These are phyloP conservation scores for Potorous gilbertii DNA, from an alignment of 2,797 vertebrate genomes.

Conservation along the genomic window DNA sequence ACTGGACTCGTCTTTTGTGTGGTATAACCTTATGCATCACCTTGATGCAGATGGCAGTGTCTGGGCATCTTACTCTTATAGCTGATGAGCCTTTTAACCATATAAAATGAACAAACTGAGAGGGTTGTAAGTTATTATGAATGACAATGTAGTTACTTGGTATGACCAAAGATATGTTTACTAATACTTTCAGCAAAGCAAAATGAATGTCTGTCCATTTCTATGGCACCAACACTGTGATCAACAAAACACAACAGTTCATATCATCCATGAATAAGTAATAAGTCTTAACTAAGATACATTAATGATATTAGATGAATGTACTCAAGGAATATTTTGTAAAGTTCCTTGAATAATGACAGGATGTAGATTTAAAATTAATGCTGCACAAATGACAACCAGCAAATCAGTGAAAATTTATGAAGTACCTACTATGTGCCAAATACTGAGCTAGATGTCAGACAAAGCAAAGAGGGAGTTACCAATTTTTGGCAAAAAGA, in stretches of 20 bases:
- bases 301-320: constrained; percentile 25
- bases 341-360: background rate
- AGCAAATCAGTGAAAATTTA: background rate
- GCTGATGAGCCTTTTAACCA: background rate
- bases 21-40: background rate
- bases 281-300: constrained; percentile 33
- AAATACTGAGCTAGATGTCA: background rate
- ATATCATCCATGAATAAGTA: constrained; percentile 3
- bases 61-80: background rate
- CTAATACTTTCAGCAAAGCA: constrained; percentile 39
- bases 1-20: background rate
- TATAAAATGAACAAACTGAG: background rate
- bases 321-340: constrained; percentile 12
- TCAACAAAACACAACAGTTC: constrained; percentile 19
- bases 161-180: background rate
- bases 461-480: background rate
- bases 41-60: background rate
- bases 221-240: background rate
- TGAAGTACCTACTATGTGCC: background rate
- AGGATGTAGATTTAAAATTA: constrained; percentile 1
- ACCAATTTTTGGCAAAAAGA: background rate
- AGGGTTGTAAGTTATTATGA: background rate
- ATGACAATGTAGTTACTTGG: constrained; percentile 9
- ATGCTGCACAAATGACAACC: background rate
- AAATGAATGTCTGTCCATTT: constrained; percentile 49